Conservation (phyloP, 2,113 vertebrate genomes). For the Phyllostomus discolor region DNA sequence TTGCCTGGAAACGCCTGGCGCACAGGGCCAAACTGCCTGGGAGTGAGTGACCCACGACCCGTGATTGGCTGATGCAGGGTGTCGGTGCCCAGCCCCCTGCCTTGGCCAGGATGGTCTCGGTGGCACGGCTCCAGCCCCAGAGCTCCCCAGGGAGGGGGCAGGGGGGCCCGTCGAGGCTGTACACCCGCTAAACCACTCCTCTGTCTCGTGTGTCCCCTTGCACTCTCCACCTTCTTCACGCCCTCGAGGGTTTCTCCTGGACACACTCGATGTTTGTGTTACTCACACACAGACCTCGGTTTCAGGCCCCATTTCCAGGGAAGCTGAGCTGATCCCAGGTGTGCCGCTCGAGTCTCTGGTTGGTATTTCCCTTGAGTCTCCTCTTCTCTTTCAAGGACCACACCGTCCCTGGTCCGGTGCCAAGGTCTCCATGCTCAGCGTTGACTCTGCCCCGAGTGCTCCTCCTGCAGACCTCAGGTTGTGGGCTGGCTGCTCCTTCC, state of each 20-base stretch:
- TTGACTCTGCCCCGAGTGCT: neutral
- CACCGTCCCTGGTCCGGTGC: neutral
- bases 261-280: neutral
- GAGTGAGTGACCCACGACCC: neutral
- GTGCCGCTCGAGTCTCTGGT: neutral
- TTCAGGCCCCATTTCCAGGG: neutral
- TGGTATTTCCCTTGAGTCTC: neutral
- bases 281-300: neutral
- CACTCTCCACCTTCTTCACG: neutral
- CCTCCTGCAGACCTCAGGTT: accelerated
- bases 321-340: neutral
- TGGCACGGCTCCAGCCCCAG: too few relatives aligned
- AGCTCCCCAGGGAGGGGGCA: neutral
- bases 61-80: accelerated
- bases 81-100: too few relatives aligned
- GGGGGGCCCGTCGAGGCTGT: accelerated
- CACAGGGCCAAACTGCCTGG: too few relatives aligned
- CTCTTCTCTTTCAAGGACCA: neutral
- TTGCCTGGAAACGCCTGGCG: neutral
- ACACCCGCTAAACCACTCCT: neutral
- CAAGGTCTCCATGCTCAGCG: neutral
- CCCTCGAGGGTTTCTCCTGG: neutral
- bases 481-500: neutral
- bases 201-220: neutral
- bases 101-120: neutral